phyloP scores from a whole-genome alignment of 2,888 invertebrate species.

The Mesoligia furuncula region DNA sequence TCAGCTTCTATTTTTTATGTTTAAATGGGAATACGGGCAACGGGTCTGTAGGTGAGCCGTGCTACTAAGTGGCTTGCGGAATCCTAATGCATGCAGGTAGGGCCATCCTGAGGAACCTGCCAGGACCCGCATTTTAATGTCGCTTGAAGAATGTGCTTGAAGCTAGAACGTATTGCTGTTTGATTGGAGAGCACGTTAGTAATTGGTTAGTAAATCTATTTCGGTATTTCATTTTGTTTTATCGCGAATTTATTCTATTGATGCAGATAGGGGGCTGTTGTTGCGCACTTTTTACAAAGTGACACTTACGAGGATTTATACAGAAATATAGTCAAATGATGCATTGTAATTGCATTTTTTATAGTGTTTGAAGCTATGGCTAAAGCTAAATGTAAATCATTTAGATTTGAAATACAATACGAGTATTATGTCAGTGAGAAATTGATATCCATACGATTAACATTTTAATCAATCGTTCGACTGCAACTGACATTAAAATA shows the following conservation, averaged over 20 bases:
- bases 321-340: slow-evolving; percentile 41
- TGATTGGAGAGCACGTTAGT: slow-evolving; percentile 63
- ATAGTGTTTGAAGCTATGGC: slow-evolving; percentile 20
- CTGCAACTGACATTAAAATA: not conserved
- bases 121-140: slow-evolving; percentile 68
- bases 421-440: not conserved
- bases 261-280: slow-evolving; percentile 23
- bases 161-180: slow-evolving; percentile 57
- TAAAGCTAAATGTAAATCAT: slow-evolving; percentile 1
- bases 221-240: slow-evolving; percentile 60
- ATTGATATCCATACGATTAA: slow-evolving; percentile 8
- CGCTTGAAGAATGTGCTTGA: slow-evolving; percentile 63
- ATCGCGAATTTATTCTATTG: slow-evolving; percentile 61
- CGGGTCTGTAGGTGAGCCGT: slow-evolving; percentile 89
- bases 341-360: slow-evolving; percentile 49
- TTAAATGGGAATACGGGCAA: slow-evolving; percentile 89
- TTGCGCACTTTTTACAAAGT: slow-evolving; percentile 35
- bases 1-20: slow-evolving; percentile 87
- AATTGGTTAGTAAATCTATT: slow-evolving; percentile 62
- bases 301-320: slow-evolving; percentile 38
- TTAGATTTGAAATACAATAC: slow-evolving; percentile 27
- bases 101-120: slow-evolving; percentile 70
- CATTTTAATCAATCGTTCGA: slow-evolving; percentile 23
- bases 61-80: slow-evolving; percentile 82
- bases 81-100: slow-evolving; percentile 88